A percentile compares a stretch with the other conserved stretches of the same genome.
These are phyloP conservation scores for Netelia fuscicornis DNA, from an alignment of 2,888 invertebrate genomes.

Conservation along the genomic window DNA sequence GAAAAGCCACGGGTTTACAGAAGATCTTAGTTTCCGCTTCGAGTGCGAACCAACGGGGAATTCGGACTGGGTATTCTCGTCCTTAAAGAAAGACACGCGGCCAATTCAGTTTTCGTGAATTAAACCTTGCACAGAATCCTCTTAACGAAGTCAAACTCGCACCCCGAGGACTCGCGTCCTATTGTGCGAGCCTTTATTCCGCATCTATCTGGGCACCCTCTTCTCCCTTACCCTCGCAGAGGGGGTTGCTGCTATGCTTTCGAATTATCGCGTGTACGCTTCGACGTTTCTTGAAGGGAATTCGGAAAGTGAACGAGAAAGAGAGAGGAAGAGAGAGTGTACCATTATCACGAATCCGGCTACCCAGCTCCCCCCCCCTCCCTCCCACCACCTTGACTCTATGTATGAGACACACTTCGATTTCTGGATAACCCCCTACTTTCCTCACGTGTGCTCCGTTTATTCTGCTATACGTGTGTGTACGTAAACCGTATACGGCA, in stretches of 20 bases:
- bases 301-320: not conserved
- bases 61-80: too few species aligned
- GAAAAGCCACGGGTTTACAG: not conserved
- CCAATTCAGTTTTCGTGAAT: slow-evolving; percentile 45
- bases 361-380: slow-evolving; percentile 16
- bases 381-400: not conserved
- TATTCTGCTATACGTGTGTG: slow-evolving; percentile 40
- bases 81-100: slow-evolving; percentile 15
- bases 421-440: slow-evolving; percentile 40
- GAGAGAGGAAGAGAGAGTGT: slow-evolving; percentile 52
- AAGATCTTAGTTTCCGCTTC: too few species aligned
- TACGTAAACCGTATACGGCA: slow-evolving; percentile 45
- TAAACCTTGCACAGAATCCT: slow-evolving; percentile 29
- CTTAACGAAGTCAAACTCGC: slow-evolving; percentile 55
- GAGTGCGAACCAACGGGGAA: too few species aligned
- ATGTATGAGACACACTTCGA: slow-evolving; percentile 47
- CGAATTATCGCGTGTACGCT: slow-evolving; percentile 60
- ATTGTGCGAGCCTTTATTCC: slow-evolving; percentile 61
- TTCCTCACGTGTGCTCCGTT: slow-evolving; percentile 52
- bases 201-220: slow-evolving; percentile 26
- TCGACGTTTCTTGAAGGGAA: slow-evolving; percentile 40
- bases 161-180: slow-evolving; percentile 23
- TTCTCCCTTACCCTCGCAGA: not conserved
- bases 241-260: slow-evolving; percentile 43
- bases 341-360: slow-evolving; percentile 62